Conservation (phyloP, 2,797 vertebrate genomes). For the Myotis myotis region DNA sequence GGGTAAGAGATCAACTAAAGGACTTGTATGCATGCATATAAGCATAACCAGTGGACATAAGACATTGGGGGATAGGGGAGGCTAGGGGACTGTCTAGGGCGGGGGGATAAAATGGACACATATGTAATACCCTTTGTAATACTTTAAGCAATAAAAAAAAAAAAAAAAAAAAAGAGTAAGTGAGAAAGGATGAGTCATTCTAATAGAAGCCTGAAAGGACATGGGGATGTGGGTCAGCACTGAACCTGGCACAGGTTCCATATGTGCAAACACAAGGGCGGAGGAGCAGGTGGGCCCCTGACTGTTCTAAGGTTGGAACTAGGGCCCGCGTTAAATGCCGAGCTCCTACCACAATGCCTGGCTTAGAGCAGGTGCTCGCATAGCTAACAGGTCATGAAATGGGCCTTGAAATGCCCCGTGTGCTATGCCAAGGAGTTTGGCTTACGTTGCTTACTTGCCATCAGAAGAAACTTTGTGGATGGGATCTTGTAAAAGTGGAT, state of each 20-base stretch:
- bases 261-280: background rate
- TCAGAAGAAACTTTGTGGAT: background rate
- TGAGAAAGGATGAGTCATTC: background rate
- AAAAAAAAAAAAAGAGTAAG: too few relatives aligned
- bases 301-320: background rate
- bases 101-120: too few relatives aligned
- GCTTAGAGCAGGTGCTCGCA: background rate
- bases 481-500: background rate
- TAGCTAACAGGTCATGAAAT: background rate
- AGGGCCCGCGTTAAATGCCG: background rate
- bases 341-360: background rate
- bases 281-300: background rate
- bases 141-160: too few relatives aligned
- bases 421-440: background rate
- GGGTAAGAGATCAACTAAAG: too few relatives aligned
- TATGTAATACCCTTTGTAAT: too few relatives aligned
- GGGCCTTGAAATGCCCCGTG: background rate
- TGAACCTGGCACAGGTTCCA: background rate
- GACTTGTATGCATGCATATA: too few relatives aligned
- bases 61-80: too few relatives aligned
- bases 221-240: too few relatives aligned
- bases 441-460: background rate
- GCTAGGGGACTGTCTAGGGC: too few relatives aligned
- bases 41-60: too few relatives aligned
- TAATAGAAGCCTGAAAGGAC: background rate